phyloP scores from a whole-genome alignment of 2,797 vertebrate genomes.

The Gymnopithys bicolor region DNA sequence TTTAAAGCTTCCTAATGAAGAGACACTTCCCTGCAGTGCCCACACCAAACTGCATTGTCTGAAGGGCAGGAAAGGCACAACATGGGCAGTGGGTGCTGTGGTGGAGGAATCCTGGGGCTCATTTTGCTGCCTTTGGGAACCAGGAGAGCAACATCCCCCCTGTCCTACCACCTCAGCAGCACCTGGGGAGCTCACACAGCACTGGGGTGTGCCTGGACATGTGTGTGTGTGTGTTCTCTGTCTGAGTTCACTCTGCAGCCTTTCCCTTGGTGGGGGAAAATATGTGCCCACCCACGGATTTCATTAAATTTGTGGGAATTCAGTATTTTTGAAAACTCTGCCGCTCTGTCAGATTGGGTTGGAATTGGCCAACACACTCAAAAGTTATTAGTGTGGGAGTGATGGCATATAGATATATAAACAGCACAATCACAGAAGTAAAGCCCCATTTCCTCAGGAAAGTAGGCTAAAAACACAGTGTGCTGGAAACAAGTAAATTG shows the following conservation, averaged over 20 bases:
- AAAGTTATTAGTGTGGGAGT: conserved; percentile 72
- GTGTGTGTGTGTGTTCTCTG: neutral
- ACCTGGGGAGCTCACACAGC: neutral
- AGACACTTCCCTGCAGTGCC: neutral
- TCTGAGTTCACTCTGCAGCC: conserved; percentile 37
- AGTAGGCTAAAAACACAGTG: conserved; percentile 58
- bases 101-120: neutral
- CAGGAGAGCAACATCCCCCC: neutral
- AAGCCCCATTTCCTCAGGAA: conserved; percentile 63
- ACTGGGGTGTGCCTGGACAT: neutral
- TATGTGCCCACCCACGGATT: conserved; percentile 52
- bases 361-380: conserved; percentile 70
- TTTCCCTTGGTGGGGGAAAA: conserved; percentile 40
- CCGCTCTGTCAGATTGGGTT: conserved; percentile 60
- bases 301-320: conserved; percentile 67
- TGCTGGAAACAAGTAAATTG: conserved; percentile 38
- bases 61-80: neutral
- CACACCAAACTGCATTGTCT: neutral
- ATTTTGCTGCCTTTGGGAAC: neutral
- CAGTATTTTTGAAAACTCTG: conserved; percentile 62
- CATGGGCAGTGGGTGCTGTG: neutral
- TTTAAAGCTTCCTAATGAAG: neutral
- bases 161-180: neutral
- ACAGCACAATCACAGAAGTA: conserved; percentile 63
- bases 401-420: conserved; percentile 67